Evolutionary conservation across 2,797 vertebrate species (phyloP).

Genomic region (Miichthys miiuy): DNA sequence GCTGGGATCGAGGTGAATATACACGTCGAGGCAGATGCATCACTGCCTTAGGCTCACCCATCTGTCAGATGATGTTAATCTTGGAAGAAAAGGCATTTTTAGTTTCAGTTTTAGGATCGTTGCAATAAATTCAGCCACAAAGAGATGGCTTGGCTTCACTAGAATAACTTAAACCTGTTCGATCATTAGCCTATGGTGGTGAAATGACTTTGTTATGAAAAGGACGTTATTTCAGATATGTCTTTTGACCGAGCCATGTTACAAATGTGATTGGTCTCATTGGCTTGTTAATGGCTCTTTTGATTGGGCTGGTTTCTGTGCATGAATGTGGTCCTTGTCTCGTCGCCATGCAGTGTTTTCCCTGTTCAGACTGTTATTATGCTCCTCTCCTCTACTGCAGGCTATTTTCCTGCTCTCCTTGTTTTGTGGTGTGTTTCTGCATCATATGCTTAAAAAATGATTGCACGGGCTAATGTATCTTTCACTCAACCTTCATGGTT

Average conservation of each 20-base stretch:
- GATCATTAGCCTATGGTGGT: background rate
- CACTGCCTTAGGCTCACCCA: conserved; percentile 13
- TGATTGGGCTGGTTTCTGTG: conserved; percentile 64
- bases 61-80: conserved; percentile 17
- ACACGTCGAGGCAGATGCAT: conserved; percentile 15
- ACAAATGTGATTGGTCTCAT: conserved; percentile 61
- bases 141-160: background rate
- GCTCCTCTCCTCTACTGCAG: conserved; percentile 38
- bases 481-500: conserved; percentile 10
- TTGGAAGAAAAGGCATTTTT: background rate
- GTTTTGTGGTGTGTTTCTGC: conserved; percentile 29
- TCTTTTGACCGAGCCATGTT: conserved; percentile 22
- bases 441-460: conserved; percentile 33
- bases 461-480: conserved; percentile 6
- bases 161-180: background rate
- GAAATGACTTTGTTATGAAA: background rate
- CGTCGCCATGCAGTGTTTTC: conserved; percentile 51
- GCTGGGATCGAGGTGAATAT: background rate
- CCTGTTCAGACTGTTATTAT: conserved; percentile 58
- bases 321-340: conserved; percentile 82
- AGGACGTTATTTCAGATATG: conserved; percentile 16
- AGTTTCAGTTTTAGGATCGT: background rate
- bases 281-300: conserved; percentile 78
- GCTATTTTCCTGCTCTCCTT: conserved; percentile 38
- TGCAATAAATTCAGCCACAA: background rate